A percentile compares a stretch with the other conserved stretches of the same genome.
phyloP scores from a whole-genome alignment of 2,113 vertebrate genomes.

The Podocnemis expansa region DNA sequence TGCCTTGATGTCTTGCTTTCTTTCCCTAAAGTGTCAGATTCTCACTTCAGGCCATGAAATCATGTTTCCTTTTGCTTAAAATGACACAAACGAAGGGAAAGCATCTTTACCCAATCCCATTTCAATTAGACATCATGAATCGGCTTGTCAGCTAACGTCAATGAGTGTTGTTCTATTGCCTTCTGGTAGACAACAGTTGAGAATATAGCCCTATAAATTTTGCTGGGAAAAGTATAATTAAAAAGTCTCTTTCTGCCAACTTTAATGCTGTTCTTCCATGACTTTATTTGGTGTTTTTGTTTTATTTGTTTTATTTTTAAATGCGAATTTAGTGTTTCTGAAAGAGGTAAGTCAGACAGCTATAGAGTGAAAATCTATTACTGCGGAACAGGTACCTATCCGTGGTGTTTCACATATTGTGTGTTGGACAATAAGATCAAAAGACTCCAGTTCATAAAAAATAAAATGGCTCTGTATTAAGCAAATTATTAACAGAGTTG shows the following conservation, averaged over 20 bases:
- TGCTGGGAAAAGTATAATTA: background rate
- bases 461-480: background rate
- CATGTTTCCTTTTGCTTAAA: background rate
- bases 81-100: background rate
- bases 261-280: background rate
- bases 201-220: background rate
- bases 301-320: background rate
- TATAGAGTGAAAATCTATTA: background rate
- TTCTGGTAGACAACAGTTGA: background rate
- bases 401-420: background rate
- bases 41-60: background rate
- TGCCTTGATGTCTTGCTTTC: background rate
- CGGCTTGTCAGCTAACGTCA: background rate
- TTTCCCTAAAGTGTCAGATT: background rate
- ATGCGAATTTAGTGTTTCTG: background rate
- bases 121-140: background rate
- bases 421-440: background rate
- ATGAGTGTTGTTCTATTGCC: background rate
- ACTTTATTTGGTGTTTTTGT: background rate
- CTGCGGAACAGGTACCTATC: background rate
- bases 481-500: background rate
- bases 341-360: background rate
- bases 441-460: background rate
- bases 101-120: background rate
- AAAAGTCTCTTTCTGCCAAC: rapidly evolving